Percentiles rank a stretch among this genome's conserved stretches.
phyloP scores from a whole-genome alignment of 2,888 invertebrate species.

The Megamerina dolium region DNA sequence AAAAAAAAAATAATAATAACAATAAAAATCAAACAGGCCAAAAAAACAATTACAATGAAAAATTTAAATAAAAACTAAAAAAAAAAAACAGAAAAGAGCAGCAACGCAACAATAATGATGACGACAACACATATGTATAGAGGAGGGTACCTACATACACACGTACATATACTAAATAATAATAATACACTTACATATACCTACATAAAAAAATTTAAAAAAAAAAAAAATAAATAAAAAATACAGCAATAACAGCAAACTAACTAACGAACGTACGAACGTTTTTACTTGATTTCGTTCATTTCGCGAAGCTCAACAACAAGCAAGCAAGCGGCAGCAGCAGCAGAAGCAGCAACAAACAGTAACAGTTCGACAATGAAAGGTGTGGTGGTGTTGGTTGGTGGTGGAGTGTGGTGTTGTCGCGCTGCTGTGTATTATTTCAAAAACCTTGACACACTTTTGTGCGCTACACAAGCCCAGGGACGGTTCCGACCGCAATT shows the following conservation, averaged over 20 bases:
- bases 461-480: conserved; percentile 36
- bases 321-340: no score
- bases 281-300: conserved; percentile 3
- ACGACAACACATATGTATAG: background rate
- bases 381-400: no score
- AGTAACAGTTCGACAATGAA: no score
- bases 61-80: no score
- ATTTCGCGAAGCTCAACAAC: background rate
- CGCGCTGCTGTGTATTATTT: conserved; percentile 10
- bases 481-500: conserved; percentile 44
- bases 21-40: no score
- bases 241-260: background rate
- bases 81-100: conserved; percentile 4
- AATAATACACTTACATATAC: no score
- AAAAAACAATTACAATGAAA: background rate
- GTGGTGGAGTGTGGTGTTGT: conserved; percentile 6
- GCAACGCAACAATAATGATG: conserved; percentile 1
- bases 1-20: no score
- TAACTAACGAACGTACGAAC: conserved; percentile 1
- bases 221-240: no score
- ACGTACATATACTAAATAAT: conserved; percentile 2
- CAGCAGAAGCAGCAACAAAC: no score
- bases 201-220: no score
- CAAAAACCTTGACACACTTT: conserved; percentile 47
- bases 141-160: background rate